Evolutionary conservation across 1,140 invertebrate genomes (phyloP).

Genomic region (Belonocnema kinseyi): DNA sequence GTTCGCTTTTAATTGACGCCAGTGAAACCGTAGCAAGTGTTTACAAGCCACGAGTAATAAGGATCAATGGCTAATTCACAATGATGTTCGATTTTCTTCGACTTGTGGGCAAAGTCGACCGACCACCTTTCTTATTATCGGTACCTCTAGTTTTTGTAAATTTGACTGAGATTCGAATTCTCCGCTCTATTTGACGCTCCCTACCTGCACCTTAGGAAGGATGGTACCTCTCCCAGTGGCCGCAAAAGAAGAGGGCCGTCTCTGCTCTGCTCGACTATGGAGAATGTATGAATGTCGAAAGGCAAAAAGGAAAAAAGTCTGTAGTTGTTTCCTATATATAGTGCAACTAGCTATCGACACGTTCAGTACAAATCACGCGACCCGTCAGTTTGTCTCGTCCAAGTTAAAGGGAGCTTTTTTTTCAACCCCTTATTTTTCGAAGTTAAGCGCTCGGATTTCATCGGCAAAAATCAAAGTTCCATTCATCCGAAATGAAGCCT

Average conservation of each 20-base stretch:
- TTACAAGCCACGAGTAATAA: not conserved
- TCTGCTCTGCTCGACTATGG: conserved; percentile 59
- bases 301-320: conserved; percentile 71
- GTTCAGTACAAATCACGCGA: conserved; percentile 70
- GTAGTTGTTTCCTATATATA: conserved; percentile 72
- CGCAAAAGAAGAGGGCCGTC: conserved; percentile 61
- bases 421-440: not conserved
- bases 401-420: conserved; percentile 55
- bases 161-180: conserved; percentile 75
- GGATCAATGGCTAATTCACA: conserved; percentile 12
- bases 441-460: not conserved
- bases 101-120: conserved; percentile 12
- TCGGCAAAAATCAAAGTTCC: not conserved
- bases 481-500: not conserved
- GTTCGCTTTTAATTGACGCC: conserved; percentile 24
- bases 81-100: conserved; percentile 6
- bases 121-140: conserved; percentile 27
- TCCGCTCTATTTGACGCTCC: conserved; percentile 76
- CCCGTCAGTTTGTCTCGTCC: conserved; percentile 50
- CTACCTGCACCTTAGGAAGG: conserved; percentile 57
- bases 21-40: conserved; percentile 12
- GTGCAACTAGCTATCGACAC: conserved; percentile 64
- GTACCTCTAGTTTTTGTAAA: conserved; percentile 63
- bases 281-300: conserved; percentile 71
- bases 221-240: conserved; percentile 55